Base-by-base conservation (phyloP, 2,113 vertebrate species). In the Anhinga anhinga region DNA sequence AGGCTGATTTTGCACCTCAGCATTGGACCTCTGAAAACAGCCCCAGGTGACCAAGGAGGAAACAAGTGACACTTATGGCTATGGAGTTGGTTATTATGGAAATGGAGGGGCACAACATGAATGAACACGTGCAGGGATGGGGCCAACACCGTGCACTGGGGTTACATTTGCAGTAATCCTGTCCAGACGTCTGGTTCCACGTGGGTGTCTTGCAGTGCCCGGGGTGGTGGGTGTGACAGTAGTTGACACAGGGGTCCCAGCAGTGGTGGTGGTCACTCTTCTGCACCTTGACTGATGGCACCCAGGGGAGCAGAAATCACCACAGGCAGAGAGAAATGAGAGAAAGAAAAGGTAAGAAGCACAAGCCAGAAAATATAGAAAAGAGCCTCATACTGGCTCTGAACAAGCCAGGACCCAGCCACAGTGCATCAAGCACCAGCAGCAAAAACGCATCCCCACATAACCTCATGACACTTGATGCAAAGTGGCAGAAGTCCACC, bases 81-180 rank as follows among this genome's bases (percentile, higher is more conserved):
- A 38, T 61, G 59, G 59, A 87, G 25, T 2, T 66, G 62, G 53
- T 6, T 56, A 30, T 49, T 52, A 61, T 30, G 11, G 56, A 81
- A 93, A 91, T 10, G 29, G 18, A 94, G 27, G 40, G 38, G 9
- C 50, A 79, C 44, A 67, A 65, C 12, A 80, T 18, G 15, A 90
- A 94, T 3, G 36, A 88, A 70, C 80, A 66, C 3, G 17, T 7
- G 92, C 86, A 97, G 91, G 53, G 78, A 80, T 26, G 52, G 72
- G 63, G 42, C 17, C 34, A 61, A 66, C 1, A 27, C 36, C 9
- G 4, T 19, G 45, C 8, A 1, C 40, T 44, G 96, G 93, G 94
- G 95, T 99, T 99, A 99, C 99, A 98, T 98, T 98, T 99, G 98
- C 98, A 99, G 97, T 98, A 99, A 95, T 99, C 99, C 97, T 99